Evolutionary conservation across 1,140 invertebrate genomes (phyloP), one percentile per base, ranked within the genome.

Genomic region (Diuraphis noxia): DNA sequence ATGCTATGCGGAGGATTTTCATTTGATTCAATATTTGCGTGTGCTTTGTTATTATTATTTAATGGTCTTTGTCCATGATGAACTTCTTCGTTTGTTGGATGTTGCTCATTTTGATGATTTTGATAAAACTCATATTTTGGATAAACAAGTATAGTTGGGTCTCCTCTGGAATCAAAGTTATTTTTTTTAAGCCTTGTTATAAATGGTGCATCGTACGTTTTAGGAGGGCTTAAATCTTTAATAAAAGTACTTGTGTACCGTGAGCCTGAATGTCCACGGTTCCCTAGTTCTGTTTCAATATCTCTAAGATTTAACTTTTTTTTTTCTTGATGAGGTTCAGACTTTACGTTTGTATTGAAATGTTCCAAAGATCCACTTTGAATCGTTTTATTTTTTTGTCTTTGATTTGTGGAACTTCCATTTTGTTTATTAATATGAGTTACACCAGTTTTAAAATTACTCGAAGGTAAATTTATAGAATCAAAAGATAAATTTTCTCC

Each of bases 151-250:
- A 81, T 9, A 52, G 40, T 43, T 36, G 41, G 43, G 82, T 91
- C 89, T 38, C 63, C 43, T 40, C 63, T 36, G 49, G 43, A 81
- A 52, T 91, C 89, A 38, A 19, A 36, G 30, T 81, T 49, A 56
- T 77, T 77, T 81, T 91, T 91, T 81, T 91, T 91, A 30, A 36
- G 72, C 52, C 36, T 81, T 30, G 72, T 91, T 46, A 81, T 49
- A 91, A 91, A 91, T 81, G 89, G 89, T 30, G 89, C 72, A 43
- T 91, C 36, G 19, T 91, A 91, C 23, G 4, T 52, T 82, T 49
- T 81, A 52, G n/a, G 40, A 1, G 43, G 43, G 1, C 46, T 23
- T 2, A 56, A n/a, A 79, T 88, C 77, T 40, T 49, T 77, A 30
- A 25, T 8, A 30, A 17, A n/a, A 8, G 72, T 38, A 9, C n/a